Evolutionary conservation across 2,113 vertebrate species (phyloP).

Genomic region (Pelecanus crispus): DNA sequence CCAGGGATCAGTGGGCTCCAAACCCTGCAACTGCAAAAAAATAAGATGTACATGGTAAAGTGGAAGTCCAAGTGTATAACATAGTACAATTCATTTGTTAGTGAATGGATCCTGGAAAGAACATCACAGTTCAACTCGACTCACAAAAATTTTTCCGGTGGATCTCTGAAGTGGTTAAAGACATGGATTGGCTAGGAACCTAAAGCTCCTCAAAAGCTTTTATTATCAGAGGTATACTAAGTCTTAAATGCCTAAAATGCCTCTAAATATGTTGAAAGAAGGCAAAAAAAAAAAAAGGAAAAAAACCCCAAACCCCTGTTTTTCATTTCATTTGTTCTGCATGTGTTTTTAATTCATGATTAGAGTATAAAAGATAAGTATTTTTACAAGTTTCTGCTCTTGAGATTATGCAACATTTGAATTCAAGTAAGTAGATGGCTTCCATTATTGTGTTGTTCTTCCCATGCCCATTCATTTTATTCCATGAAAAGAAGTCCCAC

Average conservation of each 20-base stretch:
- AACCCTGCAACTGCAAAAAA: background rate
- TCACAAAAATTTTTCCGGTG: background rate
- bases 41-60: background rate
- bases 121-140: background rate
- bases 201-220: background rate
- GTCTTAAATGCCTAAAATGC: background rate
- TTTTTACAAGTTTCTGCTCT: background rate
- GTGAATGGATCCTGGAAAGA: background rate
- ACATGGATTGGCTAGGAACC: background rate
- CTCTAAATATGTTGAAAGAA: background rate
- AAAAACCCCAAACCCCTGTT: fast-evolving
- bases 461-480: background rate
- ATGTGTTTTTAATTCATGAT: background rate
- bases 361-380: background rate
- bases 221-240: background rate
- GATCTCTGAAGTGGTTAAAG: background rate
- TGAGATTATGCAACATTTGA: background rate
- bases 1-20: background rate
- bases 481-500: background rate
- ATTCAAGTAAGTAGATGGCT: background rate
- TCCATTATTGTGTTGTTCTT: background rate
- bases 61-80: background rate
- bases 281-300: background rate
- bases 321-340: background rate
- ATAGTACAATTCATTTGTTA: background rate